Evolutionary conservation across 1,140 invertebrate genomes (phyloP).

Genomic region (Mylabris phalerata): DNA sequence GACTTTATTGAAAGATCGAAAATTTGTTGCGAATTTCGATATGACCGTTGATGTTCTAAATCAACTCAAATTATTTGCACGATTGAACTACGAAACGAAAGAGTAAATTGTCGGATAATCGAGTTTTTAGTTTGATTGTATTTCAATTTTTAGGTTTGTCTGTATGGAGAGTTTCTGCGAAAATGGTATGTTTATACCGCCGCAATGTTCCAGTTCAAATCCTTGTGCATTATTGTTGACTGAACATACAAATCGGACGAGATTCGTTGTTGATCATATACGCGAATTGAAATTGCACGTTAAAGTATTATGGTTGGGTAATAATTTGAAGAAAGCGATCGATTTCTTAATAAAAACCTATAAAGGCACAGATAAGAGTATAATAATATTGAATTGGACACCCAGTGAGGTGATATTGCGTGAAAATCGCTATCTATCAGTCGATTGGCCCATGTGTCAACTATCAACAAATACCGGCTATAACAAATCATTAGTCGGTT

Average conservation of each 20-base stretch:
- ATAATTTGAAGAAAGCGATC: slow-evolving; percentile 46
- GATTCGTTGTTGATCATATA: slow-evolving; percentile 51
- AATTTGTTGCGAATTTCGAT: slow-evolving; percentile 44
- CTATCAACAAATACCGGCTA: slow-evolving; percentile 24
- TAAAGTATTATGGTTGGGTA: slow-evolving; percentile 59
- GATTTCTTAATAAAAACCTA: slow-evolving; percentile 42
- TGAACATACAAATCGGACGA: slow-evolving; percentile 45
- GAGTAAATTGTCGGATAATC: slow-evolving; percentile 11
- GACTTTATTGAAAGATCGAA: slow-evolving; percentile 44
- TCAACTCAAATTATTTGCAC: neutral
- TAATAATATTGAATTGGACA: slow-evolving; percentile 61
- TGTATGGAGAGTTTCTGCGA: slow-evolving; percentile 47
- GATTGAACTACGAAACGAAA: slow-evolving; percentile 6
- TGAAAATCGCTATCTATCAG: slow-evolving; percentile 43
- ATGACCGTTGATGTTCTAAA: slow-evolving; percentile 27
- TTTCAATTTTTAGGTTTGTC: slow-evolving; percentile 41
- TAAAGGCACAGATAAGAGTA: slow-evolving; percentile 37
- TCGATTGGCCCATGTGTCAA: slow-evolving; percentile 52
- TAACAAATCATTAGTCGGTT: slow-evolving; percentile 35
- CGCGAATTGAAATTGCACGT: slow-evolving; percentile 48
- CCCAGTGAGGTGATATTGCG: slow-evolving; percentile 58
- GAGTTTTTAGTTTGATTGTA: neutral
- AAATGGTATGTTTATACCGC: slow-evolving; percentile 52
- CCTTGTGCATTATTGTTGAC: slow-evolving; percentile 54
- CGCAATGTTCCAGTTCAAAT: slow-evolving; percentile 42